Conservation (phyloP, 2,888 invertebrate genomes). For the Drosophila rubida region DNA sequence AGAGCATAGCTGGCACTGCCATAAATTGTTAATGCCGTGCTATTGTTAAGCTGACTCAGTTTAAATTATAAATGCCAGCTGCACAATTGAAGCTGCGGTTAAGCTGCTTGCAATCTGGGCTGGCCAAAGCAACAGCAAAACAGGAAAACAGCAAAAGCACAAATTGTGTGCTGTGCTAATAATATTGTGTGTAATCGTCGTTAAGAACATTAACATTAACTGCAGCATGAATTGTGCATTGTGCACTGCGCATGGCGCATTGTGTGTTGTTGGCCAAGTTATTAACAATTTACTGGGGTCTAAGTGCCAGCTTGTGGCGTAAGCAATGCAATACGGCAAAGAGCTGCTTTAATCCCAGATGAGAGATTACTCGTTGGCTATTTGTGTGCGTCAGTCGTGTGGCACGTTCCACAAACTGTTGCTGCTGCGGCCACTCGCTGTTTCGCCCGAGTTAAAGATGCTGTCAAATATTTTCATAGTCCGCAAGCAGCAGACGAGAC, state of each 20-base stretch:
- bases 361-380: neutral
- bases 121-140: too few relatives aligned
- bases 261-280: neutral
- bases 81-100: neutral
- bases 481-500: too few relatives aligned
- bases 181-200: too few relatives aligned
- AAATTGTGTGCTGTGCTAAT: too few relatives aligned
- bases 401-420: constrained; percentile 15
- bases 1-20: neutral
- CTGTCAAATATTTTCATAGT: constrained; percentile 37
- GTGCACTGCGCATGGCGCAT: too few relatives aligned
- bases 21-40: neutral
- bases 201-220: neutral
- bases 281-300: neutral
- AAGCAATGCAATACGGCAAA: neutral
- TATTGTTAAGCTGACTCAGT: neutral
- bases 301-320: neutral
- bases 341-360: constrained; percentile 7
- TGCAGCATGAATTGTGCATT: neutral
- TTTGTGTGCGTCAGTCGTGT: constrained; percentile 1
- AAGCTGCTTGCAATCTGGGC: neutral
- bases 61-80: neutral
- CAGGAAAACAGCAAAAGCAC: too few relatives aligned
- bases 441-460: constrained; percentile 38
- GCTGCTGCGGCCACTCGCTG: constrained; percentile 3